Base-by-base conservation (phyloP, 2,113 vertebrate genomes). In the Elanoides forficatus region DNA sequence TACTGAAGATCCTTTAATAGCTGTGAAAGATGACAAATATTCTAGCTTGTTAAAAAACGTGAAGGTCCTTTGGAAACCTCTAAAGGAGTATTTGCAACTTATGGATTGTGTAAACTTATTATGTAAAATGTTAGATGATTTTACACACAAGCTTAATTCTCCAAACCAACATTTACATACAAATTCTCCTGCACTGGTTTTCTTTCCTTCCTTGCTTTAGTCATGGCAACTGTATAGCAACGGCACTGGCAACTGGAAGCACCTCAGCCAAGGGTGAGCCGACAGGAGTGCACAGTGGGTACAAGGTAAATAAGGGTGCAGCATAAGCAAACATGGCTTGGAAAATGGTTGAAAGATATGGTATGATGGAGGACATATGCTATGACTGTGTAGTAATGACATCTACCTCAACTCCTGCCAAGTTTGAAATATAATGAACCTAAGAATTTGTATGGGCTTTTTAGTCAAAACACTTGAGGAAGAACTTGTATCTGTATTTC, bases 351-450 rank as follows among this genome's bases (percentile, higher is more conserved):
- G 53, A 32, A 63, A 59, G 43, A 42, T 47, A n/a, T 3, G 34
- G 29, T 45, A 34, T 1, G 2, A 22, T 21, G 42, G 52, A 63
- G 23, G 20, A 66, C 52, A 30, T 42, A 6, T 25, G 10, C 27
- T 71, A 15, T 50, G 40, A 48, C n/a, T 73, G 53, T 0, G 0
- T 55, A 55, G 48, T 73, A 62, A 50, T 50, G 23, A 15, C 27
- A 42, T 19, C 50, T 52, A 15, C 10, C 32, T 34, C 21, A 43
- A 15, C 21, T 40, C 17, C 34, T 62, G 11, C 29, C 30, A 48
- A 65, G 16, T n/a, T 15, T 52, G 74, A 88, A 65, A 48, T 48
- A 20, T 6, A 50, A 48, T 36, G n/a, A 78, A 60, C 15, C 38
- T 45, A 63, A 62, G 29, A 70, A 45, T 58, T 73, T 73, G 36